These are phyloP conservation scores for Cossypha niveicapilla DNA, from an alignment of 2,797 vertebrate species.

Conservation along the genomic window DNA sequence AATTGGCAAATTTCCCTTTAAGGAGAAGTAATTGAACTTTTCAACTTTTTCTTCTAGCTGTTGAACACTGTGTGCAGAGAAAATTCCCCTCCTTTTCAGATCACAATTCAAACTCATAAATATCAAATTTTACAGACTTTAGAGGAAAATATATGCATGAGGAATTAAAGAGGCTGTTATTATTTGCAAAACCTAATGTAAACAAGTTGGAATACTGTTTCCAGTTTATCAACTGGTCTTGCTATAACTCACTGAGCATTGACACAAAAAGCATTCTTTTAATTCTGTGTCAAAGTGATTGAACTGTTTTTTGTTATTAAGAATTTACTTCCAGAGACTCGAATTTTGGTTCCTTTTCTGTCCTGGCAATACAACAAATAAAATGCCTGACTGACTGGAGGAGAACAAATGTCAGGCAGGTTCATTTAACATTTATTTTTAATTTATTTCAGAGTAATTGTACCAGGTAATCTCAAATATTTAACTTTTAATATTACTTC, in stretches of 20 bases:
- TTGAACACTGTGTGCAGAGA: background rate
- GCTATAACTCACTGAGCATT: background rate
- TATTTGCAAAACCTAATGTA: background rate
- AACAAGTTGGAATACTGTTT: background rate
- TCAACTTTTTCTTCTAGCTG: background rate
- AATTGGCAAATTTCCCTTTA: background rate
- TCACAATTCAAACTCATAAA: background rate
- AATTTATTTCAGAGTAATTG: conserved; percentile 69
- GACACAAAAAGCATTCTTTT: background rate
- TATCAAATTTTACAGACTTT: background rate
- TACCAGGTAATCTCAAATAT: conserved; percentile 37
- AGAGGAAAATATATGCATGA: background rate
- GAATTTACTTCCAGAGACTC: background rate
- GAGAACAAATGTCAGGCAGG: background rate
- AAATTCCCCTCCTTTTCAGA: background rate
- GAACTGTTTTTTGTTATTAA: background rate
- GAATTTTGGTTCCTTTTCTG: background rate
- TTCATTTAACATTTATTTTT: conserved; percentile 53
- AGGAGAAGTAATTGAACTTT: background rate
- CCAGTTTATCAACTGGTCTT: background rate
- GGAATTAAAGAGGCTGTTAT: background rate
- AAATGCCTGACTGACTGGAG: background rate
- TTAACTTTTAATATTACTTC: conserved; percentile 43
- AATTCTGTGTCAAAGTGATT: background rate
- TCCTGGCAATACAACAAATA: conserved; percentile 55